Base-by-base conservation (phyloP, 2,888 invertebrate genomes). In the Sialis fuliginosa region DNA sequence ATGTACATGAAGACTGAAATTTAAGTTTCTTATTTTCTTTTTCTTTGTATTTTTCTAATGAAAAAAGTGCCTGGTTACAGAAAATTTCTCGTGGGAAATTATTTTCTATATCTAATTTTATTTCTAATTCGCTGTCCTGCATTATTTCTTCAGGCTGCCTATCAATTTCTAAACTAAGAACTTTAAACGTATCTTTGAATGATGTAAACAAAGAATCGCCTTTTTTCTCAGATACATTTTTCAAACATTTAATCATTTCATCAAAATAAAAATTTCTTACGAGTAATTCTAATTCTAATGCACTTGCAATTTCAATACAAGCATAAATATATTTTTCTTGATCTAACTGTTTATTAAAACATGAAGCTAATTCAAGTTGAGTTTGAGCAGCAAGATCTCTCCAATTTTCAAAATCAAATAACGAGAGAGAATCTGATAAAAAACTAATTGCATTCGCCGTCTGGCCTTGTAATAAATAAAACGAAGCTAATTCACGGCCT, bases 371-470 rank as follows among this genome's bases (percentile, higher is more conserved):
- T 56, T 91, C 85, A 0, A 90, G 65, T 52, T 88, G 74, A 1
- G 88, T 89, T 59, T 87, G 83, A 0, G 84, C 83, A 0, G 84
- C 86, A 35, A 95, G 68, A 47, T 80, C 75, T 48, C 71, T 70
- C 95, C 96, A 96, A 13, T 84, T 84, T 59, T 95, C 93, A 47
- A 83, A 80, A 57, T 82, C 81, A 55, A 89, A 87, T 5, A 88
- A 89, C 46, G 88, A 77, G 31, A 93, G 66, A 0, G 90, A 81
- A 59, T 93, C 93, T 45, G 79, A 76, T 2, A 95, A 72, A 62
- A 93, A 95, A 0, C 85, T 84, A 5, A 89, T 85, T 0, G 95
- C 88, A 62, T 92, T 92, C 53, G 87, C 80, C 0, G 86, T 83
- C 60, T 90, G 85, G 1, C 84, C 84, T 6, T 87, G 69, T 52